Evolutionary conservation across 2,797 vertebrate species (phyloP).

Genomic region (Telmatherina bonti): DNA sequence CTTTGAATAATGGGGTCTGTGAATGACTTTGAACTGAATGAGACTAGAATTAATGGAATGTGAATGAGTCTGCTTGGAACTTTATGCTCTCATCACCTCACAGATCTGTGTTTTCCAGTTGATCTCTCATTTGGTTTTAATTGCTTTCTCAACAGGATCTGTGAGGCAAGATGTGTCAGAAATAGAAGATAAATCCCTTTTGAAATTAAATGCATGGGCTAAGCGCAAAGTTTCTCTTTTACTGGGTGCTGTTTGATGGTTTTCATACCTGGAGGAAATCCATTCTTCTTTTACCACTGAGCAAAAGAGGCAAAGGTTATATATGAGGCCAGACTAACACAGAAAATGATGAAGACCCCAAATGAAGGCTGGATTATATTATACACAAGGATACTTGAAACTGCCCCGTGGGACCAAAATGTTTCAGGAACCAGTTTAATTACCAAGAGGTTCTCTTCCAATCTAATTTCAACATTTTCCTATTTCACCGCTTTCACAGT

Average conservation of each 20-base stretch:
- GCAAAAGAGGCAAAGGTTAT: background rate
- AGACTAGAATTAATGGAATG: conserved; percentile 67
- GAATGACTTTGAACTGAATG: conserved; percentile 70
- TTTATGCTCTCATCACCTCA: conserved; percentile 23
- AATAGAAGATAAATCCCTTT: conserved; percentile 26
- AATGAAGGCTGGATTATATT: background rate
- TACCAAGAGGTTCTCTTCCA: conserved; percentile 6
- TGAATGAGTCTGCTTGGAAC: conserved; percentile 49
- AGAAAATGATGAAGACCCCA: background rate
- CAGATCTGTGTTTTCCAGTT: conserved; percentile 32
- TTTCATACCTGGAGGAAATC: conserved; percentile 11
- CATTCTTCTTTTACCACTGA: conserved; percentile 1
- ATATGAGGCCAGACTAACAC: background rate
- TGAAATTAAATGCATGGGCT: conserved; percentile 16
- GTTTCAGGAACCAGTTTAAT: background rate
- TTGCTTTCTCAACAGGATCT: conserved; percentile 22
- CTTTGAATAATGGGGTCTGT: conserved; percentile 70
- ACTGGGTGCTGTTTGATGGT: background rate
- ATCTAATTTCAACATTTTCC: conserved; percentile 4
- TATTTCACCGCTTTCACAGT: background rate
- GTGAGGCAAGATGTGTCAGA: conserved; percentile 9
- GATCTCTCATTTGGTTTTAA: conserved; percentile 24
- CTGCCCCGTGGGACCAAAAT: background rate
- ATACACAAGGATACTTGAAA: background rate
- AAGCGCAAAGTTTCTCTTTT: conserved; percentile 7